These are phyloP conservation scores for Perca schrenkii DNA, from an alignment of 2,113 vertebrate genomes.

Conservation along the genomic window DNA sequence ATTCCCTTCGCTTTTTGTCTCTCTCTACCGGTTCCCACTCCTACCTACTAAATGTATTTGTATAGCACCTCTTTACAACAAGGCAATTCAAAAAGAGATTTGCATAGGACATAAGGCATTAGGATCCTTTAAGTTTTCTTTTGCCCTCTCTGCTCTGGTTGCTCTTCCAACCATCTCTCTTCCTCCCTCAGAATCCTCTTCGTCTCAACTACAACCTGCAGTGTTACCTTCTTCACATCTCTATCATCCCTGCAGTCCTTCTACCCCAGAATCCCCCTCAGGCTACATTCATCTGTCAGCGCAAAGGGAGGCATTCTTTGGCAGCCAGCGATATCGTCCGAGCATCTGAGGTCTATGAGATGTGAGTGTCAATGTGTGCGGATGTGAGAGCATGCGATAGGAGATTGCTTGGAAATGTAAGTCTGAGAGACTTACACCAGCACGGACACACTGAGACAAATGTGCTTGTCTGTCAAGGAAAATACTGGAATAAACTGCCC, in stretches of 20 bases:
- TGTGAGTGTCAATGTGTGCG: slow-evolving; percentile 14
- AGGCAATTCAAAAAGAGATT: neutral
- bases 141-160: slow-evolving; percentile 27
- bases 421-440: slow-evolving; percentile 14
- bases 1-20: slow-evolving; percentile 1
- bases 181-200: slow-evolving; percentile 21
- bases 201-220: slow-evolving; percentile 51
- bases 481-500: neutral
- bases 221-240: slow-evolving; percentile 52
- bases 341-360: slow-evolving; percentile 53
- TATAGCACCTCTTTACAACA: neutral
- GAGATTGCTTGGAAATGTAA: slow-evolving; percentile 48
- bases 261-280: slow-evolving; percentile 62
- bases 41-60: slow-evolving; percentile 21
- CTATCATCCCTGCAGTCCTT: slow-evolving; percentile 61
- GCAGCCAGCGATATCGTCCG: slow-evolving; percentile 54
- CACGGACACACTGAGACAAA: neutral
- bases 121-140: slow-evolving; percentile 32
- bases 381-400: slow-evolving; percentile 7
- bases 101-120: slow-evolving; percentile 1
- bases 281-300: slow-evolving; percentile 70
- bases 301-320: slow-evolving; percentile 64
- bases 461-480: slow-evolving; percentile 1
- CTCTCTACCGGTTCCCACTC: slow-evolving; percentile 34
- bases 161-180: neutral